Conservation (phyloP, 2,797 vertebrate species). For the Urocyon cinereoargenteus region DNA sequence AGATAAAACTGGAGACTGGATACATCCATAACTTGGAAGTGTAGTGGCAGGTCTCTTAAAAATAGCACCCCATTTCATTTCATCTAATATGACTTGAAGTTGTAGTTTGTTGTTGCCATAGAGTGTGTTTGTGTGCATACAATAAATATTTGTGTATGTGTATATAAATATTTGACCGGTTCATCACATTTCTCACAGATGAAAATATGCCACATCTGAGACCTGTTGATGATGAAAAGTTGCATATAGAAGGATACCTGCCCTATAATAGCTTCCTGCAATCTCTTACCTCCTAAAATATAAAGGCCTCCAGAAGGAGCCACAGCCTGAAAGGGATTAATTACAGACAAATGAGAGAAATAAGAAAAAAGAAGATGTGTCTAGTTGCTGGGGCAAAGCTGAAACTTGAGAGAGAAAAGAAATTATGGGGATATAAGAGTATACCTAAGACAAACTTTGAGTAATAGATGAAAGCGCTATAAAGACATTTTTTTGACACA, state of each 20-base stretch:
- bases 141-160: background rate
- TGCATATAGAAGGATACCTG: background rate
- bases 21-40: background rate
- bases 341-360: constrained; percentile 29
- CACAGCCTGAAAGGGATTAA: background rate
- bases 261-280: background rate
- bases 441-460: background rate
- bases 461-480: background rate
- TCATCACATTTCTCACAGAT: background rate
- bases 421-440: background rate
- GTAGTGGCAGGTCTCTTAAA: background rate
- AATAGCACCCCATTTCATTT: background rate
- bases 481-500: background rate
- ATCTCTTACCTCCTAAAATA: constrained; percentile 26
- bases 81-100: background rate
- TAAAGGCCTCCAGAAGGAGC: background rate
- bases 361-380: background rate
- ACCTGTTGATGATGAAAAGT: background rate
- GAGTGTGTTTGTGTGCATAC: background rate
- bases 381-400: background rate
- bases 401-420: background rate
- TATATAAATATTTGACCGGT: background rate
- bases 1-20: background rate
- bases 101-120: background rate
- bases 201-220: background rate